Conservation (phyloP, 23 tunicate species). For the Oikopleura dioica region DNA sequence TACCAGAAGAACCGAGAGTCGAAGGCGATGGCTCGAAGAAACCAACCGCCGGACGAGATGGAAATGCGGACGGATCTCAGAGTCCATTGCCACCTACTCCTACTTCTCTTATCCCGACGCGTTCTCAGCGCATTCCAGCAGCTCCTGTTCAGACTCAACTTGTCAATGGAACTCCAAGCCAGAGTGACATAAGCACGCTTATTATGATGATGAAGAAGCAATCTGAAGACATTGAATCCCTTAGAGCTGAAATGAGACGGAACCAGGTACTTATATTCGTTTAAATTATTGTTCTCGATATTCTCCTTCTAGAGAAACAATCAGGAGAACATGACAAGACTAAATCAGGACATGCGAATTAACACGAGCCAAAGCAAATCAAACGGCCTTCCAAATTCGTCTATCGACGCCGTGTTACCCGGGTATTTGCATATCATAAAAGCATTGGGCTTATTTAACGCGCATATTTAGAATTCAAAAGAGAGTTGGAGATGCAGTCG, state of each 20-base stretch:
- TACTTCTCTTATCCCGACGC: too few species aligned
- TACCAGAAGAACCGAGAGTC: background rate
- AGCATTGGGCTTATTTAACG: background rate
- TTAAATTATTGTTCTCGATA: too few species aligned
- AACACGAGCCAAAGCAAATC: too few species aligned
- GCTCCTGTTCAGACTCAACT: background rate
- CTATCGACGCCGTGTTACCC: too few species aligned
- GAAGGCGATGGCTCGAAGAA: background rate
- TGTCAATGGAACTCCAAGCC: too few species aligned
- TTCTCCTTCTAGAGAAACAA: too few species aligned
- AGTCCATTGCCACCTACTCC: conserved; percentile 10
- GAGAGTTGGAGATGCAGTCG: background rate
- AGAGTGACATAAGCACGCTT: background rate
- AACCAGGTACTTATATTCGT: too few species aligned
- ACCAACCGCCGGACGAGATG: background rate
- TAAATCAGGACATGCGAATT: too few species aligned
- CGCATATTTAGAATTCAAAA: background rate
- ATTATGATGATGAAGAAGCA: background rate
- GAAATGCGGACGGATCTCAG: conserved; percentile 2
- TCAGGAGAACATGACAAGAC: too few species aligned
- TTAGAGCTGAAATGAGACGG: background rate
- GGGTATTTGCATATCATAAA: too few species aligned
- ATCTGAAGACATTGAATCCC: background rate
- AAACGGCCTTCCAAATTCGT: too few species aligned
- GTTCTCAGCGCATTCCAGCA: background rate